phyloP scores from a whole-genome alignment of 2,113 vertebrate genomes.

The Ciconia stormi region DNA sequence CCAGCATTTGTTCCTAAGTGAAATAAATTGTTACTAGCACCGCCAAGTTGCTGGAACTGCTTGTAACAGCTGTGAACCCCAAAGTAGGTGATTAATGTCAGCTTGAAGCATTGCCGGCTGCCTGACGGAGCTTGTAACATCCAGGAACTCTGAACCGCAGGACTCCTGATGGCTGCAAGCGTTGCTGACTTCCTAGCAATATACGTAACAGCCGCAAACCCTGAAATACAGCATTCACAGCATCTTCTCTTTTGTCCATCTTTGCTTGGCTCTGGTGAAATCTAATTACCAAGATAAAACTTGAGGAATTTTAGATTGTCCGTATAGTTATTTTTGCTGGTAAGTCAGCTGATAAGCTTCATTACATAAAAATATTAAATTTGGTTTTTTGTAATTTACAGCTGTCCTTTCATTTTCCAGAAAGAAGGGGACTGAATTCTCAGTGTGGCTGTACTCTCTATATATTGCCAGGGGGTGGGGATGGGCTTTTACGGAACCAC shows the following conservation, averaged over 20 bases:
- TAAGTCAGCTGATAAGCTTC: neutral
- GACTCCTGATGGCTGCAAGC: neutral
- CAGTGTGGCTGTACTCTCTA: fast-evolving
- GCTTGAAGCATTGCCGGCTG: neutral
- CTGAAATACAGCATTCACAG: neutral
- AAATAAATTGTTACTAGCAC: constrained; percentile 34
- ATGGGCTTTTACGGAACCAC: neutral
- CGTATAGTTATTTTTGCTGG: neutral
- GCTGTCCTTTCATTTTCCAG: neutral
- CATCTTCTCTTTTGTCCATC: neutral
- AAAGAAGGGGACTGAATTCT: neutral
- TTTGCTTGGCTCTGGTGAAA: neutral
- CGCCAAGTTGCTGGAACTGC: neutral
- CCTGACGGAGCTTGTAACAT: neutral
- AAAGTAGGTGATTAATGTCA: neutral
- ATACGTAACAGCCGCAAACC: neutral
- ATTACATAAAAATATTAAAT: neutral
- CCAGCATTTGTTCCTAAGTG: constrained; percentile 33
- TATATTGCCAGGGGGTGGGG: neutral
- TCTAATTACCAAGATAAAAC: neutral
- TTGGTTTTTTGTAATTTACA: neutral
- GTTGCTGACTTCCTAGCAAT: neutral
- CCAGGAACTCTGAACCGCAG: neutral
- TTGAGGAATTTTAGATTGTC: neutral
- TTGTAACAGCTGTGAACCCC: constrained; percentile 17